A percentile compares a stretch with the other conserved stretches of the same genome.
These are phyloP conservation scores for Drosophila rellima DNA, from an alignment of 2,888 invertebrate genomes.

Conservation along the genomic window DNA sequence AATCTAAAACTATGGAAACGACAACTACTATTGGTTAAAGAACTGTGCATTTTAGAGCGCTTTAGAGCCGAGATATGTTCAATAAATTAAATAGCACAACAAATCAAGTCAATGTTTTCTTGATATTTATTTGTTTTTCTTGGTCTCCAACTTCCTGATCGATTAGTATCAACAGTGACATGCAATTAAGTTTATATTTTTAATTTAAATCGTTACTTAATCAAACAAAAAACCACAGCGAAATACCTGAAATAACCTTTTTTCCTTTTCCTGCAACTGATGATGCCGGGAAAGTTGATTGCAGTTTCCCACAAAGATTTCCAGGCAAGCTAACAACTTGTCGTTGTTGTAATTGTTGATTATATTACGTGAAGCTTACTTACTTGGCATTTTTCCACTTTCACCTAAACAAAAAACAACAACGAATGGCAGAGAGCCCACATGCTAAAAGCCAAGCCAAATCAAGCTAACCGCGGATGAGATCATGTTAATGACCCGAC, in stretches of 20 bases:
- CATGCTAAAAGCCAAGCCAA: constrained; percentile 19
- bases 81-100: constrained; percentile 46
- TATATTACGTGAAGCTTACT: constrained; percentile 71
- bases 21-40: constrained; percentile 12
- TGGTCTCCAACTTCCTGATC: constrained; percentile 55
- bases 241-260: constrained; percentile 4
- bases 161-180: constrained; percentile 25
- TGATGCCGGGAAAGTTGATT: constrained; percentile 56
- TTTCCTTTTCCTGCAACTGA: constrained; percentile 6
- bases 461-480: constrained; percentile 17
- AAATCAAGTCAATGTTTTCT: constrained; percentile 40
- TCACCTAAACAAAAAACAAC: constrained; percentile 50
- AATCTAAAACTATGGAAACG: constrained; percentile 2
- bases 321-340: constrained; percentile 47
- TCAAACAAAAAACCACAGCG: neutral
- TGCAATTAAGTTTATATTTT: constrained; percentile 7
- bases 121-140: constrained; percentile 10
- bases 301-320: constrained; percentile 37
- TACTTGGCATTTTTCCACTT: constrained; percentile 68
- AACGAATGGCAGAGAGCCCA: neutral
- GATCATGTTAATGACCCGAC: constrained; percentile 42
- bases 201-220: constrained; percentile 35
- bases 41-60: constrained; percentile 19
- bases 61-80: constrained; percentile 32
- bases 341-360: constrained; percentile 31